Percentiles rank a stretch among this genome's conserved stretches.
These are phyloP conservation scores for Ophion costatus DNA, from an alignment of 2,888 invertebrate species.

Conservation along the genomic window DNA sequence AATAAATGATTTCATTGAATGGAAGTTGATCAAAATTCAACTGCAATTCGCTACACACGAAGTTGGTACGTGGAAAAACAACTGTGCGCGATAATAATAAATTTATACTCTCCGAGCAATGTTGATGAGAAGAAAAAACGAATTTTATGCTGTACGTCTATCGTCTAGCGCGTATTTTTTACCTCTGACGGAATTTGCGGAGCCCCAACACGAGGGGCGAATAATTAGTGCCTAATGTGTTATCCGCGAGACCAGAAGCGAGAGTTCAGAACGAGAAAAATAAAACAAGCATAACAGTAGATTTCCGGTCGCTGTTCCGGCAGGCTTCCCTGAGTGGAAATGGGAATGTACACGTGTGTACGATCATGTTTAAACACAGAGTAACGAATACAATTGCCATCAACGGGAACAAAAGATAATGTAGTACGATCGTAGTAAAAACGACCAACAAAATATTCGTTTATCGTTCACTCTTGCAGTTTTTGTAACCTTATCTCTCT, in stretches of 20 bases:
- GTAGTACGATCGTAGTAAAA: background rate
- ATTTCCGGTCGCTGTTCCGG: background rate
- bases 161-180: conserved; percentile 36
- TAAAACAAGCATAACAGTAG: background rate
- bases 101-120: conserved; percentile 37
- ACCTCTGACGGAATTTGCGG: conserved; percentile 48
- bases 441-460: conserved; percentile 27
- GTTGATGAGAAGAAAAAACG: conserved; percentile 22
- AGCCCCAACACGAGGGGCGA: conserved; percentile 12
- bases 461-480: conserved; percentile 49
- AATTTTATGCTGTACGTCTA: background rate
- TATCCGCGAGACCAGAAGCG: conserved; percentile 19
- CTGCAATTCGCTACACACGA: background rate
- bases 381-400: background rate
- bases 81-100: conserved; percentile 56
- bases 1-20: background rate
- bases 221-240: conserved; percentile 60
- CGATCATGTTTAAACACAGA: background rate
- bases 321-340: background rate
- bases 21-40: background rate
- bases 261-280: background rate
- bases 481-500: conserved; percentile 21
- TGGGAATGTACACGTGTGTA: background rate
- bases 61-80: background rate
- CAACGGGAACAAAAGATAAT: background rate